Evolutionary conservation across 2,888 invertebrate species (phyloP).

Genomic region (Eutolmus rufibarbis): DNA sequence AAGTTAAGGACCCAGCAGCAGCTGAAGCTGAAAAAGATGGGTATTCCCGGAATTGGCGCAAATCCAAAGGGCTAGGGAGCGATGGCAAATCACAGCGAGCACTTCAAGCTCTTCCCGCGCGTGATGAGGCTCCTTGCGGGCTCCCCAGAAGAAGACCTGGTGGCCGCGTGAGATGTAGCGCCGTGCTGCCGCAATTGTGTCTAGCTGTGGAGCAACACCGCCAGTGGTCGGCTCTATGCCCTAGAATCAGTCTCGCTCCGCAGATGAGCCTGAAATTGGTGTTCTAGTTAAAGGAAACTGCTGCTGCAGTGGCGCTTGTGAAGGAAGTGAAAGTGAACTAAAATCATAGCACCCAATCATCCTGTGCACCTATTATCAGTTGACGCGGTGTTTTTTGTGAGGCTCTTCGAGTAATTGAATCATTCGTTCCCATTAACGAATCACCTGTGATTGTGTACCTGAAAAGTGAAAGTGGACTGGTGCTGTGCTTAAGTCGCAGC

Average conservation of each 20-base stretch:
- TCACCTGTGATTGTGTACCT: neutral
- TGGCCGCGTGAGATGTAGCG: constrained; percentile 1
- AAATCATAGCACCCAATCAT: neutral
- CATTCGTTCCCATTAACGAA: neutral
- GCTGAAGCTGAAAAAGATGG: neutral
- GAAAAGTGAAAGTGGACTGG: neutral
- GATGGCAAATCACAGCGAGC: neutral
- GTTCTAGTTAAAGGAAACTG: neutral
- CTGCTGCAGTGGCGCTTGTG: neutral
- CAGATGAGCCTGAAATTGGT: neutral
- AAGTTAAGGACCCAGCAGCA: neutral
- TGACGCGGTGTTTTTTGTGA: neutral
- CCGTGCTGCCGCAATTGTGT: neutral
- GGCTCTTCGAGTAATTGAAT: neutral
- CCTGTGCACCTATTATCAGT: neutral
- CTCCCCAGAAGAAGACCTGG: neutral
- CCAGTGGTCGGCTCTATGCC: neutral
- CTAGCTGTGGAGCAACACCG: neutral
- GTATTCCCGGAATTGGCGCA: constrained; percentile 2
- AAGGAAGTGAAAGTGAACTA: constrained; percentile 10
- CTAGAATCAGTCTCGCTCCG: neutral
- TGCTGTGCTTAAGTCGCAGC: neutral
- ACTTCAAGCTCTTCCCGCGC: neutral
- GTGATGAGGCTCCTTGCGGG: neutral
- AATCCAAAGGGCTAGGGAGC: neutral